Evolutionary conservation across 2,113 vertebrate genomes (phyloP), one percentile per base, ranked within the genome.

Genomic region (Oryzias celebensis): DNA sequence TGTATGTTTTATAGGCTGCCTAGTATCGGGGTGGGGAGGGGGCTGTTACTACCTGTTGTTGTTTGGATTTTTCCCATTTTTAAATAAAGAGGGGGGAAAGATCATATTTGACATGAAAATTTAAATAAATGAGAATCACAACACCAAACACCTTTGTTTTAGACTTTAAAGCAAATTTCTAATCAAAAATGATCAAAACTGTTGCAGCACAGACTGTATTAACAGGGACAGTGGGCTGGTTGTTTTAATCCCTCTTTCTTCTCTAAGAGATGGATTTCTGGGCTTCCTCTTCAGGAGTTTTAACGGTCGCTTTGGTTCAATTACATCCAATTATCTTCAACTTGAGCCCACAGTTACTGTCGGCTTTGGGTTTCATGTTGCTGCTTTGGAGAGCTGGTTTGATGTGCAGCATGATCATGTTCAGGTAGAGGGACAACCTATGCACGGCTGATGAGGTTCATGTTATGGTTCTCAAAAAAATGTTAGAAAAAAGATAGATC

Each of bases 191-290:
- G 62, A 63, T 18, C 12, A 18, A 46, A 69, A 23, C 58, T 46
- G 18, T 41, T 48, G 46, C 28, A 41, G 54, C 43, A 7, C 16
- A 55, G 45, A 24, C 56, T 20, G 45, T 36, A 48, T 80, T 50
- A 45, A 45, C 65, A n/a, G 56, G 62, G 75, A 74, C 72, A 68
- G 66, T 82, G 79, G 79, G 81, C 75, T 58, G 67, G 26, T 49
- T 28, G 7, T 4, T 2, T 77, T 64, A 82, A 73, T 78, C 59
- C 13, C 5, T 52, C 52, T 62, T 55, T 41, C 52, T 53, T 74
- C 56, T 15, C 49, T 53, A 58, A 18, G 14, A 0, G 36, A 10
- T 53, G 51, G 54, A 65, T 17, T 58, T 13, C 53, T 4, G 20
- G 20, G 46, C 71, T 51, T 54, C 63, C 16, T 28, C 42, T n/a